Percentiles rank a stretch among this genome's conserved stretches.
Evolutionary conservation across 2,797 vertebrate genomes (phyloP).

Genomic region (Agapornis canus): DNA sequence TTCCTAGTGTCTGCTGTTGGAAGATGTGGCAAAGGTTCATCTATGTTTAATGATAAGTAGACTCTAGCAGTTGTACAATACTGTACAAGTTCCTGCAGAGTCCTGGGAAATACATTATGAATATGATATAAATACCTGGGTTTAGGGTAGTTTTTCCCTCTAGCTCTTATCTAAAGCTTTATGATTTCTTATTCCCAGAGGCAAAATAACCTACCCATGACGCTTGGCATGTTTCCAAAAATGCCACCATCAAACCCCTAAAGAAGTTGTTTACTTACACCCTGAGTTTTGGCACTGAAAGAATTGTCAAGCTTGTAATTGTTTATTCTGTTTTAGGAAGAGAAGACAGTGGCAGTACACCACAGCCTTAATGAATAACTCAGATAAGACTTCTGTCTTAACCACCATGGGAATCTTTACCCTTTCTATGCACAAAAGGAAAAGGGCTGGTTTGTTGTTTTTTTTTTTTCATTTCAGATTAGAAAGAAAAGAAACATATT

Average conservation of each 20-base stretch:
- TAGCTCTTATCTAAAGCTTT: not conserved
- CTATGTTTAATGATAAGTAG: not conserved
- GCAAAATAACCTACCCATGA: not conserved
- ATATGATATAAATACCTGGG: not conserved
- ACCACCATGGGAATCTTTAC: not conserved
- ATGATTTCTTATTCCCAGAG: not conserved
- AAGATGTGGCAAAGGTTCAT: not conserved
- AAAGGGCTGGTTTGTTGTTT: not conserved
- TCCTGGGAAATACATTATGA: not conserved
- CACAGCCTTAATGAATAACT: not conserved
- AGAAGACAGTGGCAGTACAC: not conserved
- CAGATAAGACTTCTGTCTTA: not conserved
- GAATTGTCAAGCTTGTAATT: not conserved
- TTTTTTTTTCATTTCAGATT: not conserved
- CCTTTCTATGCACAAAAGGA: not conserved
- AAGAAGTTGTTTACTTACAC: not conserved
- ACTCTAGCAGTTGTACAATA: not conserved
- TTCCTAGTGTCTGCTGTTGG: not conserved
- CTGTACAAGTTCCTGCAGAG: not conserved
- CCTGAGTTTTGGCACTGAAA: not conserved
- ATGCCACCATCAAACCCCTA: not conserved
- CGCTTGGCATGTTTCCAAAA: not conserved
- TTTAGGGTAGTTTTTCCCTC: not conserved
- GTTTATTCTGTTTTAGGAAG: slow-evolving; percentile 31
- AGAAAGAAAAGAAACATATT: not conserved